These are phyloP conservation scores for Boloria selene DNA, from an alignment of 2,888 invertebrate genomes.

Conservation along the genomic window DNA sequence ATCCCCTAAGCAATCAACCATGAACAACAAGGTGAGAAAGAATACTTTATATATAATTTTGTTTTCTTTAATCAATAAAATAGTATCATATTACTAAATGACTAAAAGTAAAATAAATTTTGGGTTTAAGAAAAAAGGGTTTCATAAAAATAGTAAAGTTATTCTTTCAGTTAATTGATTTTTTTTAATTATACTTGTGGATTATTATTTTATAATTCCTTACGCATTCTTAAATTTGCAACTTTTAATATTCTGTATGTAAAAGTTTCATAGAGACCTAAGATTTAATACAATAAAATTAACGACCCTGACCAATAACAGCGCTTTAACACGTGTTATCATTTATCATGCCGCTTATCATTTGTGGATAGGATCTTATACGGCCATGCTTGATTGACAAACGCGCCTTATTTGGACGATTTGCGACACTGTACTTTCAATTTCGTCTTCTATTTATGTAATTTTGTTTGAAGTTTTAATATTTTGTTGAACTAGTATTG, in stretches of 20 bases:
- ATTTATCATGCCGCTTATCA: constrained; percentile 22
- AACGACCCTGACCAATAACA: constrained; percentile 14
- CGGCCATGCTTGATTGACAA: constrained; percentile 54
- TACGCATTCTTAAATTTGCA: too few relatives aligned
- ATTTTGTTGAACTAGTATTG: not conserved
- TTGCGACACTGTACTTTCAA: constrained; percentile 55
- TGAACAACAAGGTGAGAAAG: constrained; percentile 76
- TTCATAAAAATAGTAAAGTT: too few relatives aligned
- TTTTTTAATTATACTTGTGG: too few relatives aligned
- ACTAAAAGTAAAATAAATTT: too few relatives aligned
- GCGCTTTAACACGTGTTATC: constrained; percentile 16
- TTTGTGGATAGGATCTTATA: constrained; percentile 33
- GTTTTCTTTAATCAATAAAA: constrained; percentile 17
- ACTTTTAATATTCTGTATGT: too few relatives aligned
- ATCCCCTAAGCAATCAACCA: constrained; percentile 68
- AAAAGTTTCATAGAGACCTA: too few relatives aligned
- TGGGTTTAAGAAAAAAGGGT: too few relatives aligned
- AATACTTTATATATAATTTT: constrained; percentile 14
- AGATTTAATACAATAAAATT: not conserved
- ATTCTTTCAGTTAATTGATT: too few relatives aligned
- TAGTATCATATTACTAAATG: not conserved
- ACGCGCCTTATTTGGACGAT: constrained; percentile 58
- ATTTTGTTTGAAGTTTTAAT: constrained; percentile 34
- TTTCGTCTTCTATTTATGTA: constrained; percentile 49
- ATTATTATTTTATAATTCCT: too few relatives aligned